Evolutionary conservation across 2,113 vertebrate genomes (phyloP).

Genomic region (Puma concolor): DNA sequence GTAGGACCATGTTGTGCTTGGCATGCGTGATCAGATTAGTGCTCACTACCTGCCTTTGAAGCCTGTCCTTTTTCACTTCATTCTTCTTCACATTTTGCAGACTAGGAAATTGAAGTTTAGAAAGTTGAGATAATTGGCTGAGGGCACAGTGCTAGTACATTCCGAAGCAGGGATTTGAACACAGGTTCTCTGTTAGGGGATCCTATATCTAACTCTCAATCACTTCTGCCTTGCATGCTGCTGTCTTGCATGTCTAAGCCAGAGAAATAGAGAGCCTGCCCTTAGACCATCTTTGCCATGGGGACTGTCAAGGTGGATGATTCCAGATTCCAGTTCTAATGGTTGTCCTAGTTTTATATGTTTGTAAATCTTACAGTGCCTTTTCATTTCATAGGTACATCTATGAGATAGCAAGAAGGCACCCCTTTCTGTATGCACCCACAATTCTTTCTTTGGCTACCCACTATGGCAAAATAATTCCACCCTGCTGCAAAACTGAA

Average conservation of each 20-base stretch:
- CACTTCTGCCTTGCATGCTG: not conserved
- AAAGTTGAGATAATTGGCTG: not conserved
- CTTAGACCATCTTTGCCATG: not conserved
- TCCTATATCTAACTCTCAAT: not conserved
- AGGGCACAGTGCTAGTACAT: not conserved
- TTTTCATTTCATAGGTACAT: conserved; percentile 72
- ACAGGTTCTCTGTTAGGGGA: not conserved
- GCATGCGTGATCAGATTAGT: not conserved
- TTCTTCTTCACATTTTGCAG: not conserved
- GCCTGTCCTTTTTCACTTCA: not conserved
- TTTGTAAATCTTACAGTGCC: not conserved
- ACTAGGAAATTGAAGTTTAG: not conserved
- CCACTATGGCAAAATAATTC: conserved; percentile 69
- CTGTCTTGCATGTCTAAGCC: not conserved
- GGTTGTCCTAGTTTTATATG: not conserved
- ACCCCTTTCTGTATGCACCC: conserved; percentile 77
- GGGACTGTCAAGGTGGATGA: not conserved
- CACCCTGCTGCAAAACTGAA: conserved; percentile 76
- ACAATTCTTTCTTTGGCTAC: conserved; percentile 48
- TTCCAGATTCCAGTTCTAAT: not conserved
- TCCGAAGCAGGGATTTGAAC: not conserved
- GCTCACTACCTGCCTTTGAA: not conserved
- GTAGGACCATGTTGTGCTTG: not conserved
- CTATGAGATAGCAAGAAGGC: conserved; percentile 76
- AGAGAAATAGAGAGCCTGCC: not conserved